Evolutionary conservation across 2,797 vertebrate genomes (phyloP).

Genomic region (Smutsia temminckii): DNA sequence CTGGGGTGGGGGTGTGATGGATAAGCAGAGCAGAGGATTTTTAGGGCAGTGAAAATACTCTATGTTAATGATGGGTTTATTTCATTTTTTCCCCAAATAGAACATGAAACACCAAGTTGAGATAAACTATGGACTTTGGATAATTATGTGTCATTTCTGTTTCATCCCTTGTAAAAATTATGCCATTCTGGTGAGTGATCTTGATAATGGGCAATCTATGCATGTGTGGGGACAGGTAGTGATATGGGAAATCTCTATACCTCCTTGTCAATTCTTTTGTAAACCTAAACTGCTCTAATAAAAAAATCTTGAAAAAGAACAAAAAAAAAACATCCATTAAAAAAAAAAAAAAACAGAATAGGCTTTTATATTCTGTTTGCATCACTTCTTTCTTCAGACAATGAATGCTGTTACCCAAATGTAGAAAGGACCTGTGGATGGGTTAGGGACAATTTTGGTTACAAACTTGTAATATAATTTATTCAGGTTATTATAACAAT

Average conservation of each 20-base stretch:
- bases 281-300: not conserved
- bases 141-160: not conserved
- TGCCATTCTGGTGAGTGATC: not conserved
- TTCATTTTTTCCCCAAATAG: not conserved
- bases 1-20: not conserved
- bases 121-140: not conserved
- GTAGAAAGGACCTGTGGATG: not conserved
- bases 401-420: not conserved
- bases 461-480: not conserved
- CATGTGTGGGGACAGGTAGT: not conserved
- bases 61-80: not conserved
- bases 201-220: not conserved
- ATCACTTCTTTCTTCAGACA: not conserved
- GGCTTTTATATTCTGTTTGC: not conserved
- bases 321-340: not conserved
- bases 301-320: not conserved
- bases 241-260: not conserved
- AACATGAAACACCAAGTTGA: not conserved
- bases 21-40: not conserved
- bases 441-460: not conserved
- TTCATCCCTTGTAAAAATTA: not conserved
- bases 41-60: not conserved
- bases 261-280: not conserved
- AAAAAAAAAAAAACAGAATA: not conserved
- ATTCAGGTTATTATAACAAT: not conserved